phyloP scores from a whole-genome alignment of 1,140 invertebrate genomes.

The Chelonus insularis region DNA sequence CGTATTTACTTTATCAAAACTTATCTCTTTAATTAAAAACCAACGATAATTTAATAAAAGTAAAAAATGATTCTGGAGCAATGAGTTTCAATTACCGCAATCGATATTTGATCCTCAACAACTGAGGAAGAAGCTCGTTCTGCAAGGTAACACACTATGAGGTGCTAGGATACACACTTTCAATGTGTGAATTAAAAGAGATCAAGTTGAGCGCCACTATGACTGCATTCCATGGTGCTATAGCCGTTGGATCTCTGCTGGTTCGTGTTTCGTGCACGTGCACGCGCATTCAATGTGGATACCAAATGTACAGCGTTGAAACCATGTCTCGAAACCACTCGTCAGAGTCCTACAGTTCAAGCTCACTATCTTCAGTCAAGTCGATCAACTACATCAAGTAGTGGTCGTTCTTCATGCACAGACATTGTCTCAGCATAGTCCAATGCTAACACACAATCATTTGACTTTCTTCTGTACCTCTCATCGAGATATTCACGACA shows the following conservation, averaged over 20 bases:
- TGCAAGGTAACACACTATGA: not conserved
- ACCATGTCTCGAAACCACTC: slow-evolving; percentile 41
- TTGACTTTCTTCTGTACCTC: slow-evolving; percentile 17
- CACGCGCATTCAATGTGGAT: slow-evolving; percentile 29
- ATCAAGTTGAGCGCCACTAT: slow-evolving; percentile 59
- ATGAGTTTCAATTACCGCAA: not conserved
- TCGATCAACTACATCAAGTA: not conserved
- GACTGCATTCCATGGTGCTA: slow-evolving; percentile 57
- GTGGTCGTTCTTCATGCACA: not conserved
- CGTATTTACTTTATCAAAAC: too few species aligned
- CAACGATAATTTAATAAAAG: too few species aligned
- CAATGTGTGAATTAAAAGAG: slow-evolving; percentile 53
- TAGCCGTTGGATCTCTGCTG: slow-evolving; percentile 35
- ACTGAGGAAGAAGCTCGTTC: not conserved
- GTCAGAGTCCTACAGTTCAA: slow-evolving; percentile 14
- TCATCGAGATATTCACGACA: slow-evolving; percentile 34
- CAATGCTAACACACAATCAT: not conserved
- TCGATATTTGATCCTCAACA: not conserved
- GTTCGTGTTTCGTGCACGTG: slow-evolving; percentile 37
- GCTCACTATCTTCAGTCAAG: not conserved
- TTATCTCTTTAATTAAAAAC: too few species aligned
- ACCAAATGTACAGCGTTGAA: slow-evolving; percentile 30
- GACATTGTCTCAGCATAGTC: not conserved
- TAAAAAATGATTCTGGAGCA: not conserved
- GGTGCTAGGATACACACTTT: slow-evolving; percentile 3